These are phyloP conservation scores for Micrasema minimum DNA, from an alignment of 1,140 invertebrate species.

Conservation along the genomic window DNA sequence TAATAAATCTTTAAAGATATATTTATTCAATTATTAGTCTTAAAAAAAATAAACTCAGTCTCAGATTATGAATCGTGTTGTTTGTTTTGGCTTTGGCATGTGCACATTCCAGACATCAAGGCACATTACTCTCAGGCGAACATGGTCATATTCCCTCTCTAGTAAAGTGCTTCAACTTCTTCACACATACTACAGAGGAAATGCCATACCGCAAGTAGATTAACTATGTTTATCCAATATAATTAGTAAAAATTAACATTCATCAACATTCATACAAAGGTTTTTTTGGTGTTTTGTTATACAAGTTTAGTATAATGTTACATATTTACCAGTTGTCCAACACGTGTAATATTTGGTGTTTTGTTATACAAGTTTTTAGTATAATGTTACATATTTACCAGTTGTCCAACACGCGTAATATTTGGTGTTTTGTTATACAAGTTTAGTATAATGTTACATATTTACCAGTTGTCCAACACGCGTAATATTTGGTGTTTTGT, in stretches of 20 bases:
- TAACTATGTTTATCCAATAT: slow-evolving; percentile 2
- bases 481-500: no score
- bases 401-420: no score
- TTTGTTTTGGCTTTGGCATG: slow-evolving; percentile 30
- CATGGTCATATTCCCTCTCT: slow-evolving; percentile 17
- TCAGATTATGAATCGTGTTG: slow-evolving; percentile 29
- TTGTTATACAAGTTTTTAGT: no score
- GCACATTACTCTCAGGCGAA: slow-evolving; percentile 36
- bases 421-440: no score
- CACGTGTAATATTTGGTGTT: no score
- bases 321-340: no score
- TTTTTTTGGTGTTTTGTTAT: slow-evolving; percentile 11
- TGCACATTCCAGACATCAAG: slow-evolving; percentile 41
- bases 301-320: background rate
- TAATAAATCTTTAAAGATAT: no score
- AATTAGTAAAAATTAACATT: slow-evolving; percentile 15
- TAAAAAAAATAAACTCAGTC: slow-evolving; percentile 30
- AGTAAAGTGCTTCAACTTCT: background rate
- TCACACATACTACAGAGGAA: slow-evolving; percentile 13
- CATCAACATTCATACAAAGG: slow-evolving; percentile 21
- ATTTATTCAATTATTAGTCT: background rate
- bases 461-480: no score
- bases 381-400: no score
- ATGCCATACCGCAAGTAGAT: slow-evolving; percentile 11
- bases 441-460: no score